Percentiles rank a stretch among this genome's conserved stretches.
These are phyloP conservation scores for Achroia grisella DNA, from an alignment of 1,140 invertebrate species.

Conservation along the genomic window DNA sequence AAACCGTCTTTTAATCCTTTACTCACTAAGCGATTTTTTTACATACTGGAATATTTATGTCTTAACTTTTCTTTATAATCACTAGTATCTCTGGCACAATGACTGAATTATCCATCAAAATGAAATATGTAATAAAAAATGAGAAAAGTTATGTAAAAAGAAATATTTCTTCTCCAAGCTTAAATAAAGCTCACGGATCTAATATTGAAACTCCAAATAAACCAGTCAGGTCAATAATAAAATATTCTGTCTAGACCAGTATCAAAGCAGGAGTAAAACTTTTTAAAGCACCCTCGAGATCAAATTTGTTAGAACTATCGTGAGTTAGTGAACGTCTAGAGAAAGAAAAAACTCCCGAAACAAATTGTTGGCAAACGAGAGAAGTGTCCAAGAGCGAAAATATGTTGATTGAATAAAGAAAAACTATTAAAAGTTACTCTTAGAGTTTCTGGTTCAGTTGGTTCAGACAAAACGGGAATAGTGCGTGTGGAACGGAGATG, in stretches of 20 bases:
- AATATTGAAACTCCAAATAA: not conserved
- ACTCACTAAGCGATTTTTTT: no score
- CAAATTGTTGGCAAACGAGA: constrained; percentile 68
- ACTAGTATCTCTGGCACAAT: no score
- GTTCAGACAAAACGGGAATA: constrained; percentile 36
- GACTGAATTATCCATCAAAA: no score
- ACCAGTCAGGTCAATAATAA: constrained; percentile 29
- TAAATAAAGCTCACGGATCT: not conserved
- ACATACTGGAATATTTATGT: no score
- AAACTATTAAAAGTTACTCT: constrained; percentile 70
- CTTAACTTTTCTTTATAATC: no score
- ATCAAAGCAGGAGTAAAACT: constrained; percentile 40
- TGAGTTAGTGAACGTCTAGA: constrained; percentile 45
- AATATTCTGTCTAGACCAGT: constrained; percentile 55
- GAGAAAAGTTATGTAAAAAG: not conserved
- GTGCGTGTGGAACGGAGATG: constrained; percentile 37
- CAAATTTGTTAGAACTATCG: constrained; percentile 53
- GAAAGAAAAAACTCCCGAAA: constrained; percentile 57
- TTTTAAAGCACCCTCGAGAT: constrained; percentile 52
- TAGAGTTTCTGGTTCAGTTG: constrained; percentile 52
- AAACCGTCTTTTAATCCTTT: no score
- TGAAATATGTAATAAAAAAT: not conserved
- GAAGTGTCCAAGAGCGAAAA: constrained; percentile 68
- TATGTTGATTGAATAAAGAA: constrained; percentile 73
- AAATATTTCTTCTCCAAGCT: not conserved